These are phyloP conservation scores for Drosophila pseudoobscura DNA, from an alignment of 1,140 invertebrate species.

Conservation along the genomic window DNA sequence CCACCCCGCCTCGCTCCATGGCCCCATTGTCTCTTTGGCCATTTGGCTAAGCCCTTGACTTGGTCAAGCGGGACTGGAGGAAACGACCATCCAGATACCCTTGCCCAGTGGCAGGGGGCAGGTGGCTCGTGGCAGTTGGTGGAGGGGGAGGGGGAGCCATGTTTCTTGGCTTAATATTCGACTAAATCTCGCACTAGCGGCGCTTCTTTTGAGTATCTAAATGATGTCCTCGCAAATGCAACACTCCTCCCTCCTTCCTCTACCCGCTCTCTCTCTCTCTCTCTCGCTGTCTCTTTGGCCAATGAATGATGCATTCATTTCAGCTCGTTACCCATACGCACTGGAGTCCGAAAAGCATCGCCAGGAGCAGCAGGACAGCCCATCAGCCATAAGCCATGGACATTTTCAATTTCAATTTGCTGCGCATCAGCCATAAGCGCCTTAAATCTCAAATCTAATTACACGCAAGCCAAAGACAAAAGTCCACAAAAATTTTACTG, in stretches of 20 bases:
- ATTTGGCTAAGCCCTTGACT: slow-evolving; percentile 51
- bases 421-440: slow-evolving; percentile 58
- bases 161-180: slow-evolving; percentile 65
- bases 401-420: slow-evolving; percentile 59
- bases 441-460: slow-evolving; percentile 79
- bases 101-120: background rate
- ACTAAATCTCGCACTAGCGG: too few relatives aligned
- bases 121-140: too few relatives aligned
- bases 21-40: slow-evolving; percentile 45
- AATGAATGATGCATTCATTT: slow-evolving; percentile 3
- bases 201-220: slow-evolving; percentile 54
- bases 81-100: slow-evolving; percentile 19
- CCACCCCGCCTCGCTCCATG: slow-evolving; percentile 21
- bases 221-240: slow-evolving; percentile 33
- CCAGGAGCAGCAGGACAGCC: too few relatives aligned
- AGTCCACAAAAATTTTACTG: slow-evolving; percentile 56
- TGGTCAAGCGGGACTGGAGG: background rate
- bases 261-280: too few relatives aligned
- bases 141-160: background rate
- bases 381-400: background rate
- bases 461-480: slow-evolving; percentile 71
- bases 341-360: background rate
- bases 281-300: background rate
- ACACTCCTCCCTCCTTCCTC: too few relatives aligned
- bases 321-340: slow-evolving; percentile 18